Evolutionary conservation across 2,113 vertebrate genomes (phyloP).

Genomic region (Cranoglanis bouderius): DNA sequence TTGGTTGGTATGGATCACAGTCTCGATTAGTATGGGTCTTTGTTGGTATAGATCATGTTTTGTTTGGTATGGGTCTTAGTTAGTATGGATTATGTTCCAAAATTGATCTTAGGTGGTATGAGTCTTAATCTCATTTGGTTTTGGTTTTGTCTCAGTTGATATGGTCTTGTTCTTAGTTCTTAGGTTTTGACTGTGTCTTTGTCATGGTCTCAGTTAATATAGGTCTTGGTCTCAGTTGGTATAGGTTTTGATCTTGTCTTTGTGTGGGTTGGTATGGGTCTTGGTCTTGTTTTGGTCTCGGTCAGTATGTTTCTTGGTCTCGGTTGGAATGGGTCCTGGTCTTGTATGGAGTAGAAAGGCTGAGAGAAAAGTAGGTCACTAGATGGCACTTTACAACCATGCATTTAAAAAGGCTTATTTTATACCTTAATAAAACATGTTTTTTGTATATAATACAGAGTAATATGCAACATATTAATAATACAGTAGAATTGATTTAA

Average conservation of each 20-base stretch:
- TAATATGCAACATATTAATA: background rate
- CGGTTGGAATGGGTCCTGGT: background rate
- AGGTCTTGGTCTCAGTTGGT: background rate
- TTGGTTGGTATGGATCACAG: no score
- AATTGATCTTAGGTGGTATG: background rate
- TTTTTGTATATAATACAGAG: background rate
- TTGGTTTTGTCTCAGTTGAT: background rate
- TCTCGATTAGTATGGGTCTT: background rate
- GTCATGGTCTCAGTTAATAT: background rate
- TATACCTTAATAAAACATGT: background rate
- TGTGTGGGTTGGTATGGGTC: background rate
- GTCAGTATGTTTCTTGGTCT: background rate
- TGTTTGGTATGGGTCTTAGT: background rate
- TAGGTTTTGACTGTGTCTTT: background rate
- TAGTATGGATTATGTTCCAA: background rate
- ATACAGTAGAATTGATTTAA: background rate
- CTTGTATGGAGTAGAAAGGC: background rate
- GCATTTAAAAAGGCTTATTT: background rate
- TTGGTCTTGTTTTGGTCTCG: background rate
- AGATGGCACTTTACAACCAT: constrained; percentile 41
- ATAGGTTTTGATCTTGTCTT: background rate
- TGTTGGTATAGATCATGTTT: background rate
- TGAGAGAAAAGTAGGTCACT: constrained; percentile 27
- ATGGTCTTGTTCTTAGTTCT: background rate
- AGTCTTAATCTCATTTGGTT: background rate